These are phyloP conservation scores for Pampusana beccarii DNA, from an alignment of 2,113 vertebrate genomes.

Conservation along the genomic window DNA sequence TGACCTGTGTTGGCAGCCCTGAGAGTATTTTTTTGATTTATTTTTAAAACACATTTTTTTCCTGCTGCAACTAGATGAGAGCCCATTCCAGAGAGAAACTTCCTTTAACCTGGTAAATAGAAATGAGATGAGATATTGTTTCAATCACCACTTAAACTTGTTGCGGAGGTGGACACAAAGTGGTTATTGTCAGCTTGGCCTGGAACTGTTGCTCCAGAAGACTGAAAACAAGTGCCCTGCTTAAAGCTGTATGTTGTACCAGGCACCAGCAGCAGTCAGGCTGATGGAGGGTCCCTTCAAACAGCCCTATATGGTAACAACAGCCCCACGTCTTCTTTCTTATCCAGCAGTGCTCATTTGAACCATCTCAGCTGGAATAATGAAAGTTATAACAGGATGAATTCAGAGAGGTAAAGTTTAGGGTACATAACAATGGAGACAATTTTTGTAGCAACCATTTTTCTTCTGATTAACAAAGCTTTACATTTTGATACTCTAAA, in stretches of 20 bases:
- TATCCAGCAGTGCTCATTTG: neutral
- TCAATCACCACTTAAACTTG: constrained; percentile 25
- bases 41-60: constrained; percentile 42
- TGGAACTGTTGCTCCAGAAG: neutral
- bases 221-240: neutral
- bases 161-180: neutral
- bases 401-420: neutral
- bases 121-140: constrained; percentile 44
- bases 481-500: neutral
- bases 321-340: neutral
- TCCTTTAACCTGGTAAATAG: constrained; percentile 29
- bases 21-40: neutral
- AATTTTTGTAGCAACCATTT: neutral
- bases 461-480: constrained; percentile 7
- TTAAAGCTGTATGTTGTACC: neutral
- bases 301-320: neutral
- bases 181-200: constrained; percentile 10
- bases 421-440: neutral
- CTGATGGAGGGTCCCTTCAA: neutral
- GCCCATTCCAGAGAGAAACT: neutral
- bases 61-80: constrained; percentile 10
- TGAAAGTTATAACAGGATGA: neutral
- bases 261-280: neutral
- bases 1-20: neutral
- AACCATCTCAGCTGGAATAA: neutral